Base-by-base conservation (phyloP, 2,113 vertebrate species). In the Taurulus bubalis region DNA sequence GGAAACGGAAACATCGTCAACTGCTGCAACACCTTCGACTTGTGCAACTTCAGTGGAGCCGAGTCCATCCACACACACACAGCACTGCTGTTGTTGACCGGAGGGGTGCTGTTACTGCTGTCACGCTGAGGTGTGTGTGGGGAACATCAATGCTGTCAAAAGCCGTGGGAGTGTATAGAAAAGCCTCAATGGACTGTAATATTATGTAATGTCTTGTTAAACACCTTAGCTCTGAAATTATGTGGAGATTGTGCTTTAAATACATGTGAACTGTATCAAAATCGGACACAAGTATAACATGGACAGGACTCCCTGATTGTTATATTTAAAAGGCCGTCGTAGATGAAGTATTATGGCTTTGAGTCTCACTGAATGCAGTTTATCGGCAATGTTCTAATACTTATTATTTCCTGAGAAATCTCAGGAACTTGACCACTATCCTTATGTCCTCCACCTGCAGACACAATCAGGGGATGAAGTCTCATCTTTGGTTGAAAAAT, bases 11-110 rank as follows among this genome's bases (percentile, higher is more conserved):
- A 90, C 80, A 26, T 8, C 0, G 42, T 94, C 16, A 67, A 28
- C 71, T 95, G 94, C 83, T 94, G 94, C 83, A 86, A 9, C 73
- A 79, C 1, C n/a, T 71, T 36, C 12, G 28, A 89, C 47, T 71
- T 93, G 45, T 94, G 94, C 30, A 94, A 95, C 85, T 77, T 82
- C 77, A 94, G 82, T 22, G 77, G 77, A 15, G 92, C 85, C 0
- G 12, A 88, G n/a, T 82, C 77, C 0, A 7, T 89, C 28, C 86
- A 68, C n/a, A 26, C 59, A 12, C 79, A 81, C 70, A 7, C 7
- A 3, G 14, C 34, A 3, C 73, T 91, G 4, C 77, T 92, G 76
- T 65, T 79, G 2, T 30, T 92, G 6, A 79, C 90, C 4, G 75
- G 59, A 0, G 58, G 22, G 6, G 71, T 56, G 1, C n/a, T 56